Evolutionary conservation across 2,888 invertebrate species (phyloP).

Genomic region (Heliothis peltigera): DNA sequence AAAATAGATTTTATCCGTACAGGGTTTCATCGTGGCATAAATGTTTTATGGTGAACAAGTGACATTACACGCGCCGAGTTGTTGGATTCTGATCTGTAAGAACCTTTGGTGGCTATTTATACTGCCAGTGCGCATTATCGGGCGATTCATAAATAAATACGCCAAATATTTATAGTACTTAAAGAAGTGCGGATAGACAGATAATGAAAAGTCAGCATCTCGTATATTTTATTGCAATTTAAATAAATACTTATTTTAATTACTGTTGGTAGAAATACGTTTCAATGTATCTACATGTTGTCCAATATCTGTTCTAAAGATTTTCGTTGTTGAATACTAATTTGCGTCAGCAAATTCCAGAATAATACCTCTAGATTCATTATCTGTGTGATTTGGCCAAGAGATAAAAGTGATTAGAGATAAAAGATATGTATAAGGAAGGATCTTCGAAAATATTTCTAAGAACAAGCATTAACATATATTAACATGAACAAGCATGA

Average conservation of each 20-base stretch:
- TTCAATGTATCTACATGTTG: too few species aligned
- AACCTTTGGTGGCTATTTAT: slow-evolving; percentile 48
- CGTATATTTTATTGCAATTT: slow-evolving; percentile 1
- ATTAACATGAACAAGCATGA: too few species aligned
- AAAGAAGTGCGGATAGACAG: slow-evolving; percentile 22
- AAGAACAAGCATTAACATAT: too few species aligned
- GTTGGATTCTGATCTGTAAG: slow-evolving; percentile 54
- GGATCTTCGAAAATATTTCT: too few species aligned
- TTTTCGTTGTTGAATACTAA: too few species aligned
- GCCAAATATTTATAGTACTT: slow-evolving; percentile 50
- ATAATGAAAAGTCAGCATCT: slow-evolving; percentile 7
- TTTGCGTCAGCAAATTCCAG: too few species aligned
- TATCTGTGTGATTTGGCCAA: too few species aligned
- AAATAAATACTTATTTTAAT: neutral
- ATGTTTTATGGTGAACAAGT: slow-evolving; percentile 65
- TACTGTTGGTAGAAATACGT: too few species aligned
- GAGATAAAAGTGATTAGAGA: too few species aligned
- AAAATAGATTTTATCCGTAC: slow-evolving; percentile 69
- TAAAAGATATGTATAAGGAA: too few species aligned
- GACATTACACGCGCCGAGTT: slow-evolving; percentile 60
- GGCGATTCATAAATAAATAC: slow-evolving; percentile 37
- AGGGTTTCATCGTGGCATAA: slow-evolving; percentile 59
- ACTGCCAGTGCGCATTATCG: slow-evolving; percentile 35
- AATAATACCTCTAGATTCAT: too few species aligned
- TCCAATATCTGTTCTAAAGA: too few species aligned